Percentiles rank a stretch among this genome's conserved stretches.
These are phyloP conservation scores for Eulithis testata DNA, from an alignment of 2,888 invertebrate species.

Conservation along the genomic window DNA sequence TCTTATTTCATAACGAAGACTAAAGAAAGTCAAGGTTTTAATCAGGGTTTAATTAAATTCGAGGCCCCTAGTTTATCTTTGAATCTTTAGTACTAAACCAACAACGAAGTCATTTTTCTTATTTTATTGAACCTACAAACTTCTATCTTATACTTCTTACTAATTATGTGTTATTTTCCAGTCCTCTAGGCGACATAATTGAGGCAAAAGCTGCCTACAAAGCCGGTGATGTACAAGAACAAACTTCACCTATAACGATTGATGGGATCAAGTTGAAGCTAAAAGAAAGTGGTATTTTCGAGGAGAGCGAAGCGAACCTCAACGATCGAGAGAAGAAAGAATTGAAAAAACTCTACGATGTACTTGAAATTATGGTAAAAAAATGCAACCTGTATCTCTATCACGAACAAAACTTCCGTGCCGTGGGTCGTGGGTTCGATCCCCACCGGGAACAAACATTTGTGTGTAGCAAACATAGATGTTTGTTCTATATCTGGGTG, in stretches of 20 bases:
- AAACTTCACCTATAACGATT: constrained; percentile 56
- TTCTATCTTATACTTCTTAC: neutral
- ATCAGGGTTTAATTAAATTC: too few species aligned
- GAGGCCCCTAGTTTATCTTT: too few species aligned
- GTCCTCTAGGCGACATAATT: constrained; percentile 46
- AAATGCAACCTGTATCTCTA: too few species aligned
- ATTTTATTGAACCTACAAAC: neutral
- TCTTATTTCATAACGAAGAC: too few species aligned
- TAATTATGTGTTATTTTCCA: constrained; percentile 37
- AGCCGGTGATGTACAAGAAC: constrained; percentile 60
- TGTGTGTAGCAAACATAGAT: too few species aligned
- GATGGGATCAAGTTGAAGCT: constrained; percentile 63
- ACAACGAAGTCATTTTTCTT: too few species aligned
- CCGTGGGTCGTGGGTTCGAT: too few species aligned
- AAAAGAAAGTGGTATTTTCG: constrained; percentile 57
- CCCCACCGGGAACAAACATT: too few species aligned
- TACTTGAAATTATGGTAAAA: constrained; percentile 71
- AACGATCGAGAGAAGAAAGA: constrained; percentile 63
- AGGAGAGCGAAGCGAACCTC: constrained; percentile 4
- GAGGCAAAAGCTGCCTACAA: constrained; percentile 60
- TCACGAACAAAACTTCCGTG: too few species aligned
- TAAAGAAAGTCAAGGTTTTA: too few species aligned
- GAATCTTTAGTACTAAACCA: too few species aligned
- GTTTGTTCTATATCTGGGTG: too few species aligned
- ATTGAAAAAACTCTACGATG: constrained; percentile 64